Base-by-base conservation (phyloP, 2,888 invertebrate genomes). In the Drosophila greeni region DNA sequence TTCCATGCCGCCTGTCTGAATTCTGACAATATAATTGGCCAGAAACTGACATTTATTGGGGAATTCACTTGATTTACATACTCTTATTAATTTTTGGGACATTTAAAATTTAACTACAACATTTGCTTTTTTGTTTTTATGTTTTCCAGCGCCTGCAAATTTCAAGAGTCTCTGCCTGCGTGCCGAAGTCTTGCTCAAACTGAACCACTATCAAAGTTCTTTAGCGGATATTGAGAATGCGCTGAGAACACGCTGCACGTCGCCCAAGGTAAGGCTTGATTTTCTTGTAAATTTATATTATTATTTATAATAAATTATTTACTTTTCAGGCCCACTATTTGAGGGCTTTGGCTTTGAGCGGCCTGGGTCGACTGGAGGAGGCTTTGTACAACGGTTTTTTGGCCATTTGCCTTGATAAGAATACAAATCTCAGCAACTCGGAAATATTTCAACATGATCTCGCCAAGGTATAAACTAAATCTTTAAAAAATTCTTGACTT, bases 141-240 rank as follows among this genome's bases (percentile, higher is more conserved):
- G 62, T 72, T 74, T 91, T 91, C 36, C 90, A 93, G 93, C 90
- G 75, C 92, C 92, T 37, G 89, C 90, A 69, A 92, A 92, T 85
- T 92, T 93, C 75, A 89, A 92, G 74, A 90, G 92, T 69, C 89
- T 92, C 45, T 91, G 92, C 76, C 91, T 92, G 86, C 90, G 93
- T 66, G 92, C 93, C 20, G 91, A 92, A 86, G 92, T 92, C 40
- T 89, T 92, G 70, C 90, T 91, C 64, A 89, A 91, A 70, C 87
- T 93, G 73, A 92, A 91, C 73, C 89, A 91, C 79, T 91, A 90
- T 76, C 91, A 91, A 81, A 92, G 92, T 75, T 92, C 94, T 24
- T 88, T 94, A 65, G 90, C 90, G 57, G 93, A 93, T 86, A 92
- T 93, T 67, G 92, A 93, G 77, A 90, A 90, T 72, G 92, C 92